These are phyloP conservation scores for Pseudolaguvia tuberculata DNA, from an alignment of 2,113 vertebrate species.

Conservation along the genomic window DNA sequence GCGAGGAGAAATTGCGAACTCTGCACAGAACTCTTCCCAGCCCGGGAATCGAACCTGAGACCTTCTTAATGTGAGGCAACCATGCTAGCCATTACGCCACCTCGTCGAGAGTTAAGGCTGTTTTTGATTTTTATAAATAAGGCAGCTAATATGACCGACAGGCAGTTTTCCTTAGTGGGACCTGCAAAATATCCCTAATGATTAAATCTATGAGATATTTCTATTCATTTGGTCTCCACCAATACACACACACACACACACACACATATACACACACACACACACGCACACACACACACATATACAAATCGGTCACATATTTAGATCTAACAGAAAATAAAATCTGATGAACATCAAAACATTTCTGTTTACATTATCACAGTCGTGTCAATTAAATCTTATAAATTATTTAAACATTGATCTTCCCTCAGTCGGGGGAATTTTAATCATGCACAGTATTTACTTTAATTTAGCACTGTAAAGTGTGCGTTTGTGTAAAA, in stretches of 20 bases:
- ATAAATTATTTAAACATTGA: constrained; percentile 92
- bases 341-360: constrained; percentile 81
- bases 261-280: too few species aligned
- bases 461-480: constrained; percentile 95
- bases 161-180: background rate
- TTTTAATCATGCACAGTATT: constrained; percentile 95
- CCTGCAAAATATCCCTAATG: too few species aligned
- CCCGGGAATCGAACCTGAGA: too few species aligned
- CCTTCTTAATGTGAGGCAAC: too few species aligned
- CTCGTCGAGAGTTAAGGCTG: too few species aligned
- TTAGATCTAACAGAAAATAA: constrained; percentile 67
- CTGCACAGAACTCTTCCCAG: too few species aligned
- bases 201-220: too few species aligned
- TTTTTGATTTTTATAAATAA: background rate
- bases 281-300: constrained; percentile 1
- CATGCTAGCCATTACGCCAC: too few species aligned
- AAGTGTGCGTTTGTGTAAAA: constrained; percentile 93
- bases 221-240: too few species aligned
- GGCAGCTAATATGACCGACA: background rate
- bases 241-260: too few species aligned
- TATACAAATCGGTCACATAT: too few species aligned
- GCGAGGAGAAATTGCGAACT: too few species aligned
- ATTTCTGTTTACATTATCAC: constrained; percentile 85
- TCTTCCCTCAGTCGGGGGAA: constrained; percentile 79
- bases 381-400: constrained; percentile 82